Evolutionary conservation across 2,888 invertebrate genomes (phyloP).

Genomic region (Augochlorella aurata): DNA sequence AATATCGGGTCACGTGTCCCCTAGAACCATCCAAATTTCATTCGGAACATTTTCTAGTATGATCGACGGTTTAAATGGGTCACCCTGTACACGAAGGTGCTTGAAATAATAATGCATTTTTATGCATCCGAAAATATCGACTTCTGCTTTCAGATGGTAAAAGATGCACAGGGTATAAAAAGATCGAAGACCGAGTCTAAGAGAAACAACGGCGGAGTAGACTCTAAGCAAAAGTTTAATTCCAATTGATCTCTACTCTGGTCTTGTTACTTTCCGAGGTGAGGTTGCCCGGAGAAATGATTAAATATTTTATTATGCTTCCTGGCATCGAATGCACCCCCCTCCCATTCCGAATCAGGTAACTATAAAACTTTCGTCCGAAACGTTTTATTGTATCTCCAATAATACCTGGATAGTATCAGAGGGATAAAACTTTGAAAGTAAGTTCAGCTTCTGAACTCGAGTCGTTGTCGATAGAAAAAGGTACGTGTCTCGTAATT

Average conservation of each 20-base stretch:
- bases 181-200: background rate
- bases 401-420: constrained; percentile 14
- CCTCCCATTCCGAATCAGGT: background rate
- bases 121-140: too few species aligned
- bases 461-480: constrained; percentile 18
- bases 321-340: background rate
- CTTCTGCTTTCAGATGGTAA: too few species aligned
- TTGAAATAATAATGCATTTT: too few species aligned
- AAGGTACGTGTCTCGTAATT: constrained; percentile 26
- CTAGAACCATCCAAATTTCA: too few species aligned
- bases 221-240: background rate
- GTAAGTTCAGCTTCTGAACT: constrained; percentile 5
- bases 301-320: constrained; percentile 8
- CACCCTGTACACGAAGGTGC: too few species aligned
- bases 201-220: background rate
- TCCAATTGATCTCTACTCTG: background rate
- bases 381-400: constrained; percentile 26
- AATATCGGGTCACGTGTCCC: too few species aligned
- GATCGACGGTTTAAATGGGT: too few species aligned
- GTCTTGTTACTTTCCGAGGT: background rate
- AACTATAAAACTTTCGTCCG: constrained; percentile 16
- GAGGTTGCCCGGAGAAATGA: background rate
- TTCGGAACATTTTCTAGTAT: too few species aligned
- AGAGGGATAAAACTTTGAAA: constrained; percentile 14
- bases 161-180: too few species aligned